Conservation (phyloP, 2,888 invertebrate species). For the Drosophila peninsularis region DNA sequence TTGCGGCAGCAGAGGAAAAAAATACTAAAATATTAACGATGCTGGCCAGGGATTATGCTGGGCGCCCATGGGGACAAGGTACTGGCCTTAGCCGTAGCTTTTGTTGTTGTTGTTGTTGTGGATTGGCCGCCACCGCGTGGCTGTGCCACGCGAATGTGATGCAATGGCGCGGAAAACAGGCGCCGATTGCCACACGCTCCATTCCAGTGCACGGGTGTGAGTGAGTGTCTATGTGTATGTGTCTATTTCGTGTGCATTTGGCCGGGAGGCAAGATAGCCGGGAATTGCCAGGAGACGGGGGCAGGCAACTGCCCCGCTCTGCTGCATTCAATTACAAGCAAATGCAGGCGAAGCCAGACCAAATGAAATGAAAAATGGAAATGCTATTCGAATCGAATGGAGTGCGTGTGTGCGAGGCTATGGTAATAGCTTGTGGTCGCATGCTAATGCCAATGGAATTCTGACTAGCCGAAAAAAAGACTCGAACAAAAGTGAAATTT, state of each 20-base stretch:
- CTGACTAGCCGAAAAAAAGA: slow-evolving; percentile 18
- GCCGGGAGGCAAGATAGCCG: slow-evolving; percentile 23
- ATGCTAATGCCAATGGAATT: slow-evolving; percentile 43
- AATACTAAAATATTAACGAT: slow-evolving; percentile 10
- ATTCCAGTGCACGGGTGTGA: slow-evolving; percentile 26
- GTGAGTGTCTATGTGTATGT: slow-evolving; percentile 12
- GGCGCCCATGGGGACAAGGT: slow-evolving; percentile 46
- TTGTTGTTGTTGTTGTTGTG: slow-evolving; percentile 8
- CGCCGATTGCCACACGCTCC: slow-evolving; percentile 53
- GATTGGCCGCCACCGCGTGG: slow-evolving; percentile 23
- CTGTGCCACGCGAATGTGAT: slow-evolving; percentile 46
- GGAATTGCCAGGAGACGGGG: not conserved
- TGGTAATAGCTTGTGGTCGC: slow-evolving; percentile 25
- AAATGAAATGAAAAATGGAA: slow-evolving; percentile 30
- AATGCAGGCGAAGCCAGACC: slow-evolving; percentile 19
- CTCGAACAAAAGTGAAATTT: slow-evolving; percentile 59
- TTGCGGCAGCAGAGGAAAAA: slow-evolving; percentile 11
- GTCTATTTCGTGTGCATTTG: slow-evolving; percentile 47
- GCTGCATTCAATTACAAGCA: slow-evolving; percentile 48
- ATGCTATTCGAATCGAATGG: slow-evolving; percentile 10
- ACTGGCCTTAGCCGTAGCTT: slow-evolving; percentile 38
- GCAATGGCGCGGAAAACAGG: slow-evolving; percentile 63
- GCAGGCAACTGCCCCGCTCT: slow-evolving; percentile 25
- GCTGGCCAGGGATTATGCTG: slow-evolving; percentile 29
- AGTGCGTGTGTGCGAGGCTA: slow-evolving; percentile 1